phyloP scores from a whole-genome alignment of 2,113 vertebrate species.

The Silurus asotus region DNA sequence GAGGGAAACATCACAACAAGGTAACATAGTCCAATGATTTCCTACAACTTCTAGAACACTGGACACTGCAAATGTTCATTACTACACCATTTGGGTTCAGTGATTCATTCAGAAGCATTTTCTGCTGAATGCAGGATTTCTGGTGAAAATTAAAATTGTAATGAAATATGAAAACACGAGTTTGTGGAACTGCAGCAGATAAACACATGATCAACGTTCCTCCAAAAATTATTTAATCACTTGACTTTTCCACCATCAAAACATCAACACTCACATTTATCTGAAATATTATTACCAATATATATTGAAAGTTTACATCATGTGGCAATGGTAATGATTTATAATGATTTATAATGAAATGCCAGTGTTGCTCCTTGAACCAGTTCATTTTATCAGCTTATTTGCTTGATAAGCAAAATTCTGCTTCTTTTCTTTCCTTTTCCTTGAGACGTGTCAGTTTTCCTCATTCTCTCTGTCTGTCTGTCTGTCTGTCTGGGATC shows the following conservation, averaged over 20 bases:
- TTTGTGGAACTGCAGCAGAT: not conserved
- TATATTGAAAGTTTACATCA: too few relatives aligned
- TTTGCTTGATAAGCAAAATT: too few relatives aligned
- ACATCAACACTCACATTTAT: not conserved
- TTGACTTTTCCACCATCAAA: not conserved
- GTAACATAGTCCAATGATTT: not conserved
- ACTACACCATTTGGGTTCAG: not conserved
- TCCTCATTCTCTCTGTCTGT: conserved; percentile 43
- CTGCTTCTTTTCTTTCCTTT: not conserved
- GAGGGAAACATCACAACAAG: too few relatives aligned
- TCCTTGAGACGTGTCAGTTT: conserved; percentile 60
- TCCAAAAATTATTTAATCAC: not conserved
- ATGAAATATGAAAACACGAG: not conserved
- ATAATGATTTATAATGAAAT: too few relatives aligned
- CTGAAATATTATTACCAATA: too few relatives aligned
- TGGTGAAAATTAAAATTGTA: not conserved
- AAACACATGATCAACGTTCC: not conserved
- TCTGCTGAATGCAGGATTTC: not conserved
- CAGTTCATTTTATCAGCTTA: too few relatives aligned
- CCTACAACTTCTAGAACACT: not conserved
- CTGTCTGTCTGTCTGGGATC: conserved; percentile 54
- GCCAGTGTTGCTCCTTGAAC: too few relatives aligned
- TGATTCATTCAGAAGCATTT: not conserved
- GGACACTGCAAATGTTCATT: not conserved
- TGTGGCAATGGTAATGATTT: too few relatives aligned